These are phyloP conservation scores for Drosophila dives DNA, from an alignment of 2,888 invertebrate genomes.

Conservation along the genomic window DNA sequence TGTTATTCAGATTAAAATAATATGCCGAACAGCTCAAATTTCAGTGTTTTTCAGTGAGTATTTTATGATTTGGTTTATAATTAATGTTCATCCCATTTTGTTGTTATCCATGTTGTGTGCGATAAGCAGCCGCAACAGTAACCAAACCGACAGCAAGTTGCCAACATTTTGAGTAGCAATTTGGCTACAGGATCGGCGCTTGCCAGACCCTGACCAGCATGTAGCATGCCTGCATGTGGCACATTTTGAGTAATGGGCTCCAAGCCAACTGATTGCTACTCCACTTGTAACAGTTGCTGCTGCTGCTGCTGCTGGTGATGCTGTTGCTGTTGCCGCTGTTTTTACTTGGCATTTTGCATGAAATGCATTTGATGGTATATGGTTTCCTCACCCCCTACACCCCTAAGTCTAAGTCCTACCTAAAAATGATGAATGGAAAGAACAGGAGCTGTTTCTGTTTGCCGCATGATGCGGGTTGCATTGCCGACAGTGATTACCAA, in stretches of 20 bases:
- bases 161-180: constrained; percentile 66
- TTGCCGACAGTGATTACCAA: constrained; percentile 39
- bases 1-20: too few relatives aligned
- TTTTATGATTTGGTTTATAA: constrained; percentile 1
- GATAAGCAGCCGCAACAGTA: constrained; percentile 16
- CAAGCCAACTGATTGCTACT: constrained; percentile 54
- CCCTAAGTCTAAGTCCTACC: background rate
- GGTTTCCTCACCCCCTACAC: background rate
- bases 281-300: constrained; percentile 41
- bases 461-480: constrained; percentile 34
- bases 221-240: constrained; percentile 50
- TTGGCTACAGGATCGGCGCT: constrained; percentile 24
- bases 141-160: constrained; percentile 13
- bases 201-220: constrained; percentile 4
- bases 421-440: constrained; percentile 38
- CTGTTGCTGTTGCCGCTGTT: constrained; percentile 22
- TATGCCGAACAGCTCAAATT: background rate
- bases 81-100: background rate
- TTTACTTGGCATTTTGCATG: constrained; percentile 35
- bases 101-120: background rate
- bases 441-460: constrained; percentile 17
- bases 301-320: constrained; percentile 18
- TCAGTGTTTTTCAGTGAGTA: background rate
- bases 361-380: constrained; percentile 43
- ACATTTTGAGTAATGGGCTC: constrained; percentile 55